Evolutionary conservation across 1,140 invertebrate species (phyloP).

Genomic region (Belonocnema kinseyi): DNA sequence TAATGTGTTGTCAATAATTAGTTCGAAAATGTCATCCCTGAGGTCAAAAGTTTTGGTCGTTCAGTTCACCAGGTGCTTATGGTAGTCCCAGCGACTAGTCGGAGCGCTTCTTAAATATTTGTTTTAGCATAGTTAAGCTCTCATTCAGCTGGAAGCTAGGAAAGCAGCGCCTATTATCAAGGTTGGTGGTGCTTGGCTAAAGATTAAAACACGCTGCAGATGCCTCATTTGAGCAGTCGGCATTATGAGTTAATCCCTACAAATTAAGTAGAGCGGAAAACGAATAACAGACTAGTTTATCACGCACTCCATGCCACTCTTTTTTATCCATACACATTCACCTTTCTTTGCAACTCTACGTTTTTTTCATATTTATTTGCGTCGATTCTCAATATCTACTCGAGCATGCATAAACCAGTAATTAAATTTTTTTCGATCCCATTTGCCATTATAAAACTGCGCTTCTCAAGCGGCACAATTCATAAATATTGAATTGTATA

Average conservation of each 20-base stretch:
- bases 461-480: no score
- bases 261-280: conserved; percentile 8
- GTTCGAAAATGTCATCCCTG: neutral
- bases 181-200: neutral
- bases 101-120: neutral
- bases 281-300: conserved; percentile 13
- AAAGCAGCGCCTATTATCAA: conserved; percentile 8
- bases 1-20: no score
- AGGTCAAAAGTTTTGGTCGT: neutral
- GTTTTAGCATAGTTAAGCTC: neutral
- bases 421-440: neutral
- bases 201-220: conserved; percentile 15
- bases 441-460: no score
- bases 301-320: conserved; percentile 1
- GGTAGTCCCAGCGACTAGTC: neutral
- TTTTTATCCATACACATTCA: neutral
- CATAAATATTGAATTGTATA: no score
- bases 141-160: neutral
- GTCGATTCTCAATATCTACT: neutral
- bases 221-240: conserved; percentile 5
- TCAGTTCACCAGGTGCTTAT: neutral
- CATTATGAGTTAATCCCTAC: conserved; percentile 19
- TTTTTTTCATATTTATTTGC: neutral
- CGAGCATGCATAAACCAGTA: neutral
- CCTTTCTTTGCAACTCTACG: neutral